Base-by-base conservation (phyloP, 2,113 vertebrate genomes). In the Phoenicopterus ruber region DNA sequence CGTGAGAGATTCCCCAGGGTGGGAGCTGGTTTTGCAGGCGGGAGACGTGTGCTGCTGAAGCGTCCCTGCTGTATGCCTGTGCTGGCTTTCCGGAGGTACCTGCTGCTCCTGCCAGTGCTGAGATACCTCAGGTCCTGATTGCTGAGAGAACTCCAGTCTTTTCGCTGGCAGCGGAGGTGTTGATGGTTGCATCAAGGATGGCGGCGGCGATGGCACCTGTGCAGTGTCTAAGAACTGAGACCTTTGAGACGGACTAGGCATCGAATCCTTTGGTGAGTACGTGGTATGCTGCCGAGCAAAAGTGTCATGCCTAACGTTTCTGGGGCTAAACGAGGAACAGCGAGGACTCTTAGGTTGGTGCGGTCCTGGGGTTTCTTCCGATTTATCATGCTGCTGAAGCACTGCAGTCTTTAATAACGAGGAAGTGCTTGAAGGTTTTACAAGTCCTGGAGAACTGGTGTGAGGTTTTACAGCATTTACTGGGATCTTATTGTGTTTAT, bases 401-500 rank as follows among this genome's bases (percentile, higher is more conserved):
- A 98, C 97, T 9, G 98, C 97, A 32, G 98, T 97, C 98, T 99
- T 99, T 29, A 98, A 85, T 93, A 99, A 97, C 2, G 98, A 95
- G 87, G 99, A 99, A 91, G 98, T 98, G 94, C 97, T 98, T 2
- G 98, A 97, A 24, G 98, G 97, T 94, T 98, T 98, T 95, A 97
- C 98, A 47, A 98, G 98, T 94, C 98, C 98, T 8, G 97, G 98
- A 88, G 98, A 98, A 98, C 98, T 99, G 97, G 99, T 98, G 96
- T 99, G 99, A 67, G 99, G 98, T 97, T 98, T 99, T 54, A 99
- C 98, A 22, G 99, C 98, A 4, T 98, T 99, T 76, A 99, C 95
- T 13, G 98, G 99, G 78, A 99, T 99, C 98, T 99, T 99, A 69
- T 44, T 98, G 83, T 98, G 98, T 98, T 99, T 99, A 90, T 99